Base-by-base conservation (phyloP, 2,888 invertebrate genomes). In the Drosophila suboccidentalis region DNA sequence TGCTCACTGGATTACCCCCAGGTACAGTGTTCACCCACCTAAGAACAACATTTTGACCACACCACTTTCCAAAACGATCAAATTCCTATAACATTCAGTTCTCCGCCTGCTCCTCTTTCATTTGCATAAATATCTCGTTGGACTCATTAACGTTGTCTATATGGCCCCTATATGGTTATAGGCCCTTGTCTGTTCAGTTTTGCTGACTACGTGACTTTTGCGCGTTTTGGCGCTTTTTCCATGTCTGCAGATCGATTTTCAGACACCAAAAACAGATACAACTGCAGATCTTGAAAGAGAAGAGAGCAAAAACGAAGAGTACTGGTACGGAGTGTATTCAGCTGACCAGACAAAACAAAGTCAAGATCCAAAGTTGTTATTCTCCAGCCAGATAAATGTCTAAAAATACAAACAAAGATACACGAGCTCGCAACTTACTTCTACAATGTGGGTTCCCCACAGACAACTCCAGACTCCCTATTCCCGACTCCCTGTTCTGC, bases 181-280 rank as follows among this genome's bases (percentile, higher is more conserved):
- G 57, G 47, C 54, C 44, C 57, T 66, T 81, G 80, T 78, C 78
- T 75, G 71, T 74, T 71, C 70, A 69, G 51, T 84, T 71, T 66
- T 10, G 82, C 82, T 75, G 72, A 71, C 78, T 87, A 86, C 86
- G 86, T 86, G 86, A 89, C 86, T 86, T 86, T 86, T 87, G 67
- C 76, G 68, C 71, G 61, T 67, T 82, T 86, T 78, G 74, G 78
- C 75, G 55, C 64, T 59, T 53, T 61, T 61, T 51, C 51, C 65
- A 70, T 69, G 61, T 47, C 70, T 39, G 57, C 78, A 83, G 84
- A 89, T 84, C 89, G 82, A 84, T 89, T 84, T 84, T 71, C 89
- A 81, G 78, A 55, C 79, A 71, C 78, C 71, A 61, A 38, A 34
- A 67, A 63, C 74, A 78, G 75, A 78, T 78, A 65, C 64, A 63